Evolutionary conservation across 2,888 invertebrate species (phyloP).

Genomic region (Trichopria drosophilae): DNA sequence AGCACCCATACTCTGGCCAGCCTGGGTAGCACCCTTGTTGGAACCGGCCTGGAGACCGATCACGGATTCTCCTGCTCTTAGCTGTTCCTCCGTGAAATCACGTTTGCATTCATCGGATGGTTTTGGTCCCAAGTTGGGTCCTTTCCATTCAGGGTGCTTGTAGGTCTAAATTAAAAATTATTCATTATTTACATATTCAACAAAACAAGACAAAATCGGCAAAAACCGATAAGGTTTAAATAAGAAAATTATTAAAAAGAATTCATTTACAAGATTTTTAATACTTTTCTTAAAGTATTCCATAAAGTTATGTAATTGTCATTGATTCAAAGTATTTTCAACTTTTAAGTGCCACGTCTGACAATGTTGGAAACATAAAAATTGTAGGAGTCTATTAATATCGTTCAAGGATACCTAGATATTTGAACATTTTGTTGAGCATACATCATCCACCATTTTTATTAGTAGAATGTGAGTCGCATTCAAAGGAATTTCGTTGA

Average conservation of each 20-base stretch:
- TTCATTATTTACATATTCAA: not conserved
- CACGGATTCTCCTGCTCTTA: slow-evolving; percentile 84
- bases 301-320: too few relatives aligned
- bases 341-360: not conserved
- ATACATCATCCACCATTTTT: too few relatives aligned
- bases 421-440: too few relatives aligned
- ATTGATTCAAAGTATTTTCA: too few relatives aligned
- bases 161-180: slow-evolving; percentile 66
- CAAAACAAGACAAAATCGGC: not conserved
- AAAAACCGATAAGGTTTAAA: not conserved
- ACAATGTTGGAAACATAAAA: too few relatives aligned
- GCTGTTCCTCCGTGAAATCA: slow-evolving; percentile 89
- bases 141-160: slow-evolving; percentile 80
- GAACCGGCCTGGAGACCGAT: slow-evolving; percentile 94
- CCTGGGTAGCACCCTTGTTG: slow-evolving; percentile 94
- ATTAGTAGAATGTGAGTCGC: too few relatives aligned
- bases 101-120: slow-evolving; percentile 93
- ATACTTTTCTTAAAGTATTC: too few relatives aligned
- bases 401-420: too few relatives aligned
- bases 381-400: too few relatives aligned
- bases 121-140: slow-evolving; percentile 91
- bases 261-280: too few relatives aligned
- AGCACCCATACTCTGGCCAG: slow-evolving; percentile 88
- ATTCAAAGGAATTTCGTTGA: too few relatives aligned
- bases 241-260: too few relatives aligned